Evolutionary conservation across 2,797 vertebrate species (phyloP), one percentile per base, ranked within the genome.

Genomic region (Crax fasciolata): DNA sequence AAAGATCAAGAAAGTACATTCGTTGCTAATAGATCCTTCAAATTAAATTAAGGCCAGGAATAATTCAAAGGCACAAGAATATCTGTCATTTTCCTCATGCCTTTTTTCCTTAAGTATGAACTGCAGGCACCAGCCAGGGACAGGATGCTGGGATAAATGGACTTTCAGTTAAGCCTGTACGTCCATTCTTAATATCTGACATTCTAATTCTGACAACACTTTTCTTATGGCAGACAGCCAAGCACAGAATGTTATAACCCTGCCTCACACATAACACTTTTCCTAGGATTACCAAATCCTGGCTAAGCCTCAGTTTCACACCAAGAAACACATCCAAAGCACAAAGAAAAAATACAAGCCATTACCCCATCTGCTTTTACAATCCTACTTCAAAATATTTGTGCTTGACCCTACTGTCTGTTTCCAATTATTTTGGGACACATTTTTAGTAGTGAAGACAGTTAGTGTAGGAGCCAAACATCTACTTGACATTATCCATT

Each of bases 401-500:
- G 30, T 66, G 10, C 10, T 70, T 81, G 13, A 25, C 41, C 41
- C 27, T 58, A 2, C 51, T 61, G 19, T 79, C 38, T 91, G 38
- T 48, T 90, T 57, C 61, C 63, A 23, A 49, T 78, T 68, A 86
- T 78, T 94, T 82, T 54, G 66, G n/a, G 28, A 68, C 54, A 63
- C 41, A 27, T 89, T 88, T 77, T 93, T 90, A 73, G 28, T 79
- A 49, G 17, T 67, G 25, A 79, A 10, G 28, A 76, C 32, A 65
- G 46, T 43, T 28, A 66, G 7, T 13, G 12, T 9, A 82, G 67
- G 23, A 92, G 63, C 23, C 76, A 78, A 90, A 92, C 44, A 84
- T 52, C 66, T 88, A 82, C 75, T 87, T 83, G 91, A 81, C 51
- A 95, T 76, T 72, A 92, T 38, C 83, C 32, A 44, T 78, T 93